Evolutionary conservation across 2,113 vertebrate species (phyloP).

Genomic region (Tyto alba): DNA sequence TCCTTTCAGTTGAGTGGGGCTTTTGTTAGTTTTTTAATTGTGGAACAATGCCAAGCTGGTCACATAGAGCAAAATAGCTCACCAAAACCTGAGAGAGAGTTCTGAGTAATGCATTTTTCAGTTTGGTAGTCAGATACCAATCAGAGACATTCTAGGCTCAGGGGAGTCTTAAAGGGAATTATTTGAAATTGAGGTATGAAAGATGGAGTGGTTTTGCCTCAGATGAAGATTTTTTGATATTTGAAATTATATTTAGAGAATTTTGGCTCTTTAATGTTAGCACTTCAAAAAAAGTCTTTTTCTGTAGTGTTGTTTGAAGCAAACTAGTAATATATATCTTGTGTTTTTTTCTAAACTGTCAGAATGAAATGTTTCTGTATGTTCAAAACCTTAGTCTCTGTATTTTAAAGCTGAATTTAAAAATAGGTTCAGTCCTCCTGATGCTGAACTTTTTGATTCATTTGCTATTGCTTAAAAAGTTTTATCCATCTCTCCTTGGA

Average conservation of each 20-base stretch:
- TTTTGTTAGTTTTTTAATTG: neutral
- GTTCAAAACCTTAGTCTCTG: neutral
- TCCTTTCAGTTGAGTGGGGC: neutral
- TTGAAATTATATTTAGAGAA: neutral
- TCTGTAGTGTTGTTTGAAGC: neutral
- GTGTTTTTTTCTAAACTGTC: neutral
- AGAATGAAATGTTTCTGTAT: neutral
- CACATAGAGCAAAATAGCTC: neutral
- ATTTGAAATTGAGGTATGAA: neutral
- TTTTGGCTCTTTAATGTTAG: neutral
- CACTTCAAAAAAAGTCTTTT: neutral
- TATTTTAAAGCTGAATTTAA: neutral
- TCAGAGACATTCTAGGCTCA: neutral
- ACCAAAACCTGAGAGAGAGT: neutral
- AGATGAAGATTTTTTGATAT: neutral
- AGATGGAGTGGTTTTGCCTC: neutral
- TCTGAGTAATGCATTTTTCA: neutral
- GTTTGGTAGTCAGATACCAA: neutral
- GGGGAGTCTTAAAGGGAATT: neutral
- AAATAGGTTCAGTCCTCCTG: neutral
- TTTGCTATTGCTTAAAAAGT: neutral
- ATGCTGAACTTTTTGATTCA: neutral
- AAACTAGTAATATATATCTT: neutral
- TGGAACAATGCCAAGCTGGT: neutral
- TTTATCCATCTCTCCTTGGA: neutral